Conservation (phyloP, 2,113 vertebrate genomes). For the Terrapene triunguis region DNA sequence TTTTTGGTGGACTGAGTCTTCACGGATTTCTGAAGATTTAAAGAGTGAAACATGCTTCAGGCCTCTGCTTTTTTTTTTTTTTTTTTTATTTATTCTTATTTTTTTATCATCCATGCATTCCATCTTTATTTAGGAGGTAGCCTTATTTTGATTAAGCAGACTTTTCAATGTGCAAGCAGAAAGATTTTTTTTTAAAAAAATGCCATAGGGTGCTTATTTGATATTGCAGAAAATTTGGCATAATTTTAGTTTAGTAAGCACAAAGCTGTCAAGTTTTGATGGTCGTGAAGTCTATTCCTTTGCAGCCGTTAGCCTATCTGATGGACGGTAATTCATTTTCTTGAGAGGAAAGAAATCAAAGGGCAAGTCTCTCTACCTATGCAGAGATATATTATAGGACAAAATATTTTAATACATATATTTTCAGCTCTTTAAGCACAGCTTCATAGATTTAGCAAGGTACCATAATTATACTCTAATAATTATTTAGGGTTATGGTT, state of each 20-base stretch:
- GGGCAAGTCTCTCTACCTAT: not conserved
- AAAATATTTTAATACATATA: not conserved
- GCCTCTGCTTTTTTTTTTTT: not conserved
- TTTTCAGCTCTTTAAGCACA: not conserved
- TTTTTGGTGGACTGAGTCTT: not conserved
- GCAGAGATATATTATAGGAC: not conserved
- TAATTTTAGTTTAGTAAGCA: not conserved
- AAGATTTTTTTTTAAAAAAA: not conserved
- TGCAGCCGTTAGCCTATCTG: not conserved
- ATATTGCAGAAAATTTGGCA: not conserved
- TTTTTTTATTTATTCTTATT: not conserved
- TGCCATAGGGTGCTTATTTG: not conserved
- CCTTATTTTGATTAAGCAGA: not conserved
- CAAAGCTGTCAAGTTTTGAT: not conserved
- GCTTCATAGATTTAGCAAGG: not conserved
- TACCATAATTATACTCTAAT: not conserved
- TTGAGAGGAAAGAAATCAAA: not conserved
- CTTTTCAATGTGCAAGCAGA: not conserved
- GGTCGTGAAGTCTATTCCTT: not conserved
- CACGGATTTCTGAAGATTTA: not conserved
- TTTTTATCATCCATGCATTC: not conserved
- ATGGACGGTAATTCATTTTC: not conserved
- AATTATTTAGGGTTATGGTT: not conserved
- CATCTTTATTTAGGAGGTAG: not conserved
- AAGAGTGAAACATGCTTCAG: not conserved